phyloP scores from a whole-genome alignment of 2,113 vertebrate genomes.

The Lathamus discolor region DNA sequence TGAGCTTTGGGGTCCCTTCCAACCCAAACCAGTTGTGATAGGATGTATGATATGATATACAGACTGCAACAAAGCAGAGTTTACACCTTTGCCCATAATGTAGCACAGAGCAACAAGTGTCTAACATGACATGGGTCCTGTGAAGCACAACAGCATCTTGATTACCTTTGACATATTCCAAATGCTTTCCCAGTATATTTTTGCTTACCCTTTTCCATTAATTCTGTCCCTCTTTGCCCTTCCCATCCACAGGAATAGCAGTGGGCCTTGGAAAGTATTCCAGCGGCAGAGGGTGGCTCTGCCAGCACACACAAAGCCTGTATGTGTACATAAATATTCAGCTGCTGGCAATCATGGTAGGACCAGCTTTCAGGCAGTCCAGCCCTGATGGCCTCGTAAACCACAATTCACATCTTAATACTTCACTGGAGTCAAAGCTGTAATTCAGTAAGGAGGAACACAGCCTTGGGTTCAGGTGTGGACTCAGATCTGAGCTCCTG shows the following conservation, averaged over 20 bases:
- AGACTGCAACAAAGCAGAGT: not conserved
- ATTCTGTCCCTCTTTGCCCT: not conserved
- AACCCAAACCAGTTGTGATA: not conserved
- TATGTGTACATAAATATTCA: fast-evolving
- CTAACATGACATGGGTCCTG: fast-evolving
- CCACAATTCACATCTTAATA: not conserved
- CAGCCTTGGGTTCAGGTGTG: not conserved
- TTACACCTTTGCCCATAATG: not conserved
- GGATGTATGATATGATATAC: not conserved
- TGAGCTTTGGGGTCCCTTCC: not conserved
- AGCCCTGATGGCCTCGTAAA: not conserved
- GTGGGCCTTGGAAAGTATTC: not conserved
- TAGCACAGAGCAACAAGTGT: not conserved
- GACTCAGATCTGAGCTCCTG: not conserved
- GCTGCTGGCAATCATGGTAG: not conserved
- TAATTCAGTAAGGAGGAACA: not conserved
- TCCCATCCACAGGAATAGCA: not conserved
- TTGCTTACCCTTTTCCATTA: not conserved
- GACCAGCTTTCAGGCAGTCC: not conserved
- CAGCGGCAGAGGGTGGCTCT: not conserved
- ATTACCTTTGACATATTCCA: not conserved
- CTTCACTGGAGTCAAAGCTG: not conserved
- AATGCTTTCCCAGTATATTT: not conserved
- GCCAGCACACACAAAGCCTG: not conserved
- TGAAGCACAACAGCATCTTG: not conserved